Evolutionary conservation across 2,113 vertebrate species (phyloP), one percentile per base, ranked within the genome.

Genomic region (Microtus pennsylvanicus): DNA sequence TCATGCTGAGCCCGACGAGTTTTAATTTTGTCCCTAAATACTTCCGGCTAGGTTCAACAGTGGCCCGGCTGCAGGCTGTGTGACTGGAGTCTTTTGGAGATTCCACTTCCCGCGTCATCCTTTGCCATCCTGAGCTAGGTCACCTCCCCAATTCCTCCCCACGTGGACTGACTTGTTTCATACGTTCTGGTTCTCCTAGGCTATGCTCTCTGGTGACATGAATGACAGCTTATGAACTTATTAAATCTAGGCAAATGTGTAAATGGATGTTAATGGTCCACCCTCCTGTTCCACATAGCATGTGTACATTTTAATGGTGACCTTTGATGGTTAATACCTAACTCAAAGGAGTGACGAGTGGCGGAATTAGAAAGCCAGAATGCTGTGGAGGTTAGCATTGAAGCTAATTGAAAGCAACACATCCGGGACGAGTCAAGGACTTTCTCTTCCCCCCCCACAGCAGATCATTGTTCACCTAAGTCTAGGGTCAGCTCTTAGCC

Each of bases 261-360:
- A 97, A 97, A 97, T 97, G 97, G 96, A 83, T 97, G 97, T 95
- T 97, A 97, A 97, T 97, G 91, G 93, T 22, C 78, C 77, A 87
- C 74, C 67, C 91, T 87, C 93, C 82, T 81, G 65, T 94, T 92
- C 74, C 22, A n/a, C 58, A 45, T 88, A 93, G 85, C 92, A 30
- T 91, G 90, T 93, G 72, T 95, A 96, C 89, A 95, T 94, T 96
- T 94, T 95, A 95, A 94, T 89, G 95, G 93, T 58, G 95, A 97
- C 97, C 97, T 96, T 86, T 94, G 92, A 94, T 91, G 94, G 90
- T 65, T 97, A 90, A 92, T 93, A 88, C 94, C 96, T 81, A 77
- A 92, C 93, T 94, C 89, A 85, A 86, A 93, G 76, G 93, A 89
- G 94, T 95, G 91, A 95, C 81, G 93, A 72, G 97, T 83, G 86